Base-by-base conservation (phyloP, 2,113 vertebrate genomes). In the Clupea harengus region DNA sequence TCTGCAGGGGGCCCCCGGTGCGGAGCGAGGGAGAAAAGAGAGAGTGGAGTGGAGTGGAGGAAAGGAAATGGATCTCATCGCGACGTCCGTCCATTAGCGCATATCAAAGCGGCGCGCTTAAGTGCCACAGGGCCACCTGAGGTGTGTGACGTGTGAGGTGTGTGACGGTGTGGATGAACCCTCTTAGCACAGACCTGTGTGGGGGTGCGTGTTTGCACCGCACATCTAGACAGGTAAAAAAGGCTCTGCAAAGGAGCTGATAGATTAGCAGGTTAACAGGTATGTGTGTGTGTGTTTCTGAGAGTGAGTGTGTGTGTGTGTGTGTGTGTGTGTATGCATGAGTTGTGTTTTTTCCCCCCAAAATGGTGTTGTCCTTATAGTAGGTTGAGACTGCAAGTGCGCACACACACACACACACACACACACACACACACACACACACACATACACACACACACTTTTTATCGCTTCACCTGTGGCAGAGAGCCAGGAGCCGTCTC, bases 401-500 rank as follows among this genome's bases (percentile, higher is more conserved):
- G 20, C 54, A 60, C 54, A 60, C 54, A 22, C 17, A 60, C 54
- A 60, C 54, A 60, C 54, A 60, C 54, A 60, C 54, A 60, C 54
- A 72, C 64, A 28, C 64, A 72, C 64, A 72, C n/a, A 72, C 28
- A 75, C 67, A 39, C 28, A 78, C 72, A 78, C 72, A 47, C 45
- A 15, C 28, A 75, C n/a, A 50, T 3, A 57, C 86, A 87, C 87
- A 80, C 49, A 45, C 87, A 81, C 88, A n/a, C 45, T 80, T 86
- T 91, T 90, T 89, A 91, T 91, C 88, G 64, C 83, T 1, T 78
- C 47, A n/a, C 88, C 85, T 81, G 84, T 91, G 89, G 90, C 91
- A 88, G 87, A 85, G 85, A 89, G 92, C 91, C 92, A 89, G 32
- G 0, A 49, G 83, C 87, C 50, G 5, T 88, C 90, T 90, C 88